Conservation (phyloP, 2,888 invertebrate genomes). For the Eupithecia dodoneata region DNA sequence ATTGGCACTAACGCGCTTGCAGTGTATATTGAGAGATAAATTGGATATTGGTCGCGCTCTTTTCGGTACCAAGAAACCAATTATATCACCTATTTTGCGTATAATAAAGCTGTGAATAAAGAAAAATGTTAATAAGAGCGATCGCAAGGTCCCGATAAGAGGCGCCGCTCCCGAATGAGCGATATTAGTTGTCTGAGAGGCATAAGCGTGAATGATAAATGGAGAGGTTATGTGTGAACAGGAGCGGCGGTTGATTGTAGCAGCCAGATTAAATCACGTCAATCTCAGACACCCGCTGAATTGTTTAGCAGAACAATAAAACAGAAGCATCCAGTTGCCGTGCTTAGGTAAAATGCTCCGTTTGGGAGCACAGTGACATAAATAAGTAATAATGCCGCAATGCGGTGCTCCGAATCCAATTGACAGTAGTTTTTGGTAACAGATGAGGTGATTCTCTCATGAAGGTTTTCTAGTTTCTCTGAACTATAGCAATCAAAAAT, state of each 20-base stretch:
- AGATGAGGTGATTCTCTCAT: not conserved
- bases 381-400: constrained; percentile 79
- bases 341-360: constrained; percentile 55
- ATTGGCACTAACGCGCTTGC: no score
- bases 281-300: constrained; percentile 48
- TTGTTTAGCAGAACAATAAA: constrained; percentile 56
- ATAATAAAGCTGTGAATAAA: constrained; percentile 45
- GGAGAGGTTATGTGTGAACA: constrained; percentile 45
- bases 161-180: constrained; percentile 33
- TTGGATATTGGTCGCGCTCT: not conserved
- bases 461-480: not conserved
- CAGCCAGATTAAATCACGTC: constrained; percentile 52
- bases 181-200: constrained; percentile 44
- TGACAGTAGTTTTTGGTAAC: constrained; percentile 49
- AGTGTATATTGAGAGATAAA: not conserved
- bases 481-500: not conserved
- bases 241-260: constrained; percentile 46
- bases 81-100: constrained; percentile 35
- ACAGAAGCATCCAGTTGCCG: constrained; percentile 54
- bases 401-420: constrained; percentile 69
- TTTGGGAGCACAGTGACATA: constrained; percentile 72
- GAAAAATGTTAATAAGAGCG: constrained; percentile 48
- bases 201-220: constrained; percentile 53
- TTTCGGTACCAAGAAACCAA: not conserved
- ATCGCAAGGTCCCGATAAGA: constrained; percentile 32